A percentile compares a stretch with the other conserved stretches of the same genome.
phyloP scores from a whole-genome alignment of 2,888 invertebrate genomes.

The Himalopsyche japonica region DNA sequence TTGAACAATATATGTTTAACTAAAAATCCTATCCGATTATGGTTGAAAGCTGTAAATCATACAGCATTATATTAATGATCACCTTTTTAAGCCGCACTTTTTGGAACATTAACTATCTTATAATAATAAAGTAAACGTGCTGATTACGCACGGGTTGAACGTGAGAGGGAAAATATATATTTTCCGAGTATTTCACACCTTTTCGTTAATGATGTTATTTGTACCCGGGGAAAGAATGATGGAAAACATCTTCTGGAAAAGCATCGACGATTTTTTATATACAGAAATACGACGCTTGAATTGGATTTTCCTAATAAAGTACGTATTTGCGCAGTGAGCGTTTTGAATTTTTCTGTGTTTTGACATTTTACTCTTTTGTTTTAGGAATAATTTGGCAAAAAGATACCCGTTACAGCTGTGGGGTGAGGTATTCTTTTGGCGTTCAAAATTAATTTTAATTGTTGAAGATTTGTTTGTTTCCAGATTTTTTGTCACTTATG shows the following conservation, averaged over 20 bases:
- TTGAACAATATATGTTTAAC: too few species aligned
- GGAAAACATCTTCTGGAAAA: neutral
- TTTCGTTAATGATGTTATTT: conserved; percentile 10
- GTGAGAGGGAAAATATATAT: neutral
- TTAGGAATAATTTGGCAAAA: neutral
- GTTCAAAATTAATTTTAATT: too few species aligned
- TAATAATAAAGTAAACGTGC: neutral
- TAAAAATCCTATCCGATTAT: too few species aligned
- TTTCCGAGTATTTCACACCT: conserved; percentile 10
- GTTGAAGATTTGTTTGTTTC: too few species aligned
- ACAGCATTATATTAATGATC: too few species aligned
- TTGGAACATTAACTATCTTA: neutral
- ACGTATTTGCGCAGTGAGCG: neutral
- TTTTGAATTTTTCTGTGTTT: neutral
- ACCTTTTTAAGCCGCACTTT: neutral
- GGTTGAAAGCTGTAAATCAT: too few species aligned
- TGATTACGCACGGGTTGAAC: neutral
- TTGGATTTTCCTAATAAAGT: neutral
- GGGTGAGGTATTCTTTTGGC: neutral
- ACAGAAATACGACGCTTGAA: neutral
- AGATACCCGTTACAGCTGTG: neutral
- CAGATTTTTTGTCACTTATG: too few species aligned
- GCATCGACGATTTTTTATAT: neutral
- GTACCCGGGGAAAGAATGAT: neutral
- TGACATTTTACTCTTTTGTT: neutral